Conservation (phyloP, 2,113 vertebrate species). For the Dascyllus trimaculatus region DNA sequence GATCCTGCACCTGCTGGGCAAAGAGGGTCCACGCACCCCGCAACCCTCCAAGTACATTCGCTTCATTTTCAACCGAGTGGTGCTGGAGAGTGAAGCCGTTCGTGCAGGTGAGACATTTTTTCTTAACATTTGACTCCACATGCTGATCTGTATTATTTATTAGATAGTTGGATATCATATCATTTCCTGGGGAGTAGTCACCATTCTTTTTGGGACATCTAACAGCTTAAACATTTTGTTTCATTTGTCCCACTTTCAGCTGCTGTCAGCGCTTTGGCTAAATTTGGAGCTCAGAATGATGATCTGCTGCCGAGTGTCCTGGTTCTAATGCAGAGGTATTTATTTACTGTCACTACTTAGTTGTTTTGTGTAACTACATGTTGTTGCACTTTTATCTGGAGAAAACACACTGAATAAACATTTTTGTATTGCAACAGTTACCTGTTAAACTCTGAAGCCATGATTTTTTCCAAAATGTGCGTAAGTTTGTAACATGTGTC, state of each 20-base stretch:
- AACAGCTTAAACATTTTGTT: neutral
- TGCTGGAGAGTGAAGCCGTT: conserved; percentile 97
- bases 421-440: neutral
- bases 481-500: neutral
- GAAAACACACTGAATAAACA: neutral
- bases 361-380: neutral
- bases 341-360: neutral
- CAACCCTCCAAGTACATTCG: conserved; percentile 97
- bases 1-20: conserved; percentile 96
- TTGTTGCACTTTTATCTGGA: neutral
- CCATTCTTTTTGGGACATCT: too few species aligned
- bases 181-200: too few species aligned
- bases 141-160: too few species aligned
- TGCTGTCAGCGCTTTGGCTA: conserved; percentile 96
- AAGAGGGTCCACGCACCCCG: conserved; percentile 93
- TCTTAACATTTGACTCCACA: too few species aligned
- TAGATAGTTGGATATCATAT: too few species aligned
- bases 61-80: conserved; percentile 98
- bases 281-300: conserved; percentile 98
- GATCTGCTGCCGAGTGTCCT: conserved; percentile 95
- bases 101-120: conserved; percentile 89
- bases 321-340: conserved; percentile 95
- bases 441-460: too few species aligned
- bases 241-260: conserved; percentile 77
- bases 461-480: too few species aligned